Base-by-base conservation (phyloP, 2,888 invertebrate genomes). In the Zygogramma bicolorata region DNA sequence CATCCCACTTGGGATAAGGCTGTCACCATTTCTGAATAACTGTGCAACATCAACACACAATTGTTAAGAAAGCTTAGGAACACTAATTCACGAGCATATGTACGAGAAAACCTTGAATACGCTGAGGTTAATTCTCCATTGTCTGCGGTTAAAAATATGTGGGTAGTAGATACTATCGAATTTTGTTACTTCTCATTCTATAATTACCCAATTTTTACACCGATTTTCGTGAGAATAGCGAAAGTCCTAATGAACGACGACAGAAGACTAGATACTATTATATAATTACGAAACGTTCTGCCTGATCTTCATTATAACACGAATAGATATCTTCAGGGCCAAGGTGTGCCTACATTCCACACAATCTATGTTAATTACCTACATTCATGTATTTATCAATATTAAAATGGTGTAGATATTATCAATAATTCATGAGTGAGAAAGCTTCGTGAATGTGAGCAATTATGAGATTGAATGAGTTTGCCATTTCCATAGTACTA, bases 321-420 rank as follows among this genome's bases (percentile, higher is more conserved):
- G 62, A 42, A 31, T 62, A 46, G 68, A 62, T 68, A 49, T 22
- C 62, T 68, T 25, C 49, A 46, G 62, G 68, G 61, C 49, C 53
- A 46, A 62, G 68, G 62, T 38, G 68, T 62, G 62, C 10, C 57
- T n/a, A 53, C 68, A 68, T 68, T 68, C 68, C 62, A 38, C 53
- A 49, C 62, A 53, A 27, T 53, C 25, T 53, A 27, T 53, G 53
- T 27, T 53, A 53, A 53, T 53, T 13, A n/a, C n/a, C n/a, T n/a
- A 53, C 25, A 25, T 53, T 53, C 1, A 53, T 3, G 53, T 53
- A 53, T 53, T 53, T 53, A 53, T 13, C 53, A 7, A 53, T 53
- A 53, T 25, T 13, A 27, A 25, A 22, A 53, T 25, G 53, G 53
- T 5, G 25, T 6, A n/a, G 13, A 0, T 20, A n/a, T 53, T 13